phyloP scores from a whole-genome alignment of 53 echinoderm and acorn worm species.

The Actinopyga echinites region DNA sequence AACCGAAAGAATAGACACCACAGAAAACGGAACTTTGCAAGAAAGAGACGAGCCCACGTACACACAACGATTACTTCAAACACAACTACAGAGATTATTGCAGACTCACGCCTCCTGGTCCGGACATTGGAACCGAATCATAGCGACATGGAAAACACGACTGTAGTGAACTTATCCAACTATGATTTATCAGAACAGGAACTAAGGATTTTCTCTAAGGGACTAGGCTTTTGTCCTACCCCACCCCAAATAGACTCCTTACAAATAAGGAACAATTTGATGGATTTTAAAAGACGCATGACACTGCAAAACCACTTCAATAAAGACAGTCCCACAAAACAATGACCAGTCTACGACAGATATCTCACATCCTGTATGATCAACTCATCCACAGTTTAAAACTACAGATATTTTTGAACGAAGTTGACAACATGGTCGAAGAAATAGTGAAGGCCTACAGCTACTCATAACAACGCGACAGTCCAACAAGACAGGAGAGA shows the following conservation, averaged over 20 bases:
- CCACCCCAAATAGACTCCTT: background rate
- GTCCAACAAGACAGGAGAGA: background rate
- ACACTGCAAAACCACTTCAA: background rate
- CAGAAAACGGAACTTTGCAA: background rate
- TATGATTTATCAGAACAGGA: too few relatives aligned
- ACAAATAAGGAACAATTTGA: background rate
- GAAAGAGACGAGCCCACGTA: background rate
- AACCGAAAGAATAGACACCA: background rate
- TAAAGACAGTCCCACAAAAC: background rate
- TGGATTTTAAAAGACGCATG: background rate
- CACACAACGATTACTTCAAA: background rate
- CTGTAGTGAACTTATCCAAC: too few relatives aligned
- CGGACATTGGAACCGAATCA: background rate
- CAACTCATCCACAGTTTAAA: background rate
- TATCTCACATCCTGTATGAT: background rate
- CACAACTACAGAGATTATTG: background rate
- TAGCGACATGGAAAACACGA: background rate
- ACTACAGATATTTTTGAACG: background rate
- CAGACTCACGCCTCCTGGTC: background rate
- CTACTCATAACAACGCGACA: background rate
- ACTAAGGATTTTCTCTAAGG: background rate
- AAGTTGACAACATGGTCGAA: background rate
- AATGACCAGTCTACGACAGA: background rate
- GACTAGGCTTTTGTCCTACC: background rate
- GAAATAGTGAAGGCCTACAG: background rate